A percentile compares a stretch with the other conserved stretches of the same genome.
These are phyloP conservation scores for Caenorhabditis zanzibari DNA, from an alignment of 2,888 invertebrate species.

Conservation along the genomic window DNA sequence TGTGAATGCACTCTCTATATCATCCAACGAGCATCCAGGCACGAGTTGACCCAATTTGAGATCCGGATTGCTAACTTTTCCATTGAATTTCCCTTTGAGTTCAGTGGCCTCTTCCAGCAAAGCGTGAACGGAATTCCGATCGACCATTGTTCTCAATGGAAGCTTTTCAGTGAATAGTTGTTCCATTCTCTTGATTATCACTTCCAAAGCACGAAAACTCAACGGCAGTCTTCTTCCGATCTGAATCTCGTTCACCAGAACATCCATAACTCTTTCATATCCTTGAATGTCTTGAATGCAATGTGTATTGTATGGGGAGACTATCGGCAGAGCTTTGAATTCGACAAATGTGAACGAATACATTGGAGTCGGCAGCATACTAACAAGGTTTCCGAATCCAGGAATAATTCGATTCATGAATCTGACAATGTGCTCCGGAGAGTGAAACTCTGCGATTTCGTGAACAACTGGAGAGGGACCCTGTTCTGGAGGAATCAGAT, in stretches of 20 bases:
- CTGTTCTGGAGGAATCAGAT: neutral
- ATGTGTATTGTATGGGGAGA: conserved; percentile 42
- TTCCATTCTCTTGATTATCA: conserved; percentile 22
- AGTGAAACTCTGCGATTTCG: neutral
- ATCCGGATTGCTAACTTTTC: conserved; percentile 15
- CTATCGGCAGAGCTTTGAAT: conserved; percentile 10
- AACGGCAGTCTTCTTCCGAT: conserved; percentile 33
- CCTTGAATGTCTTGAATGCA: conserved; percentile 37
- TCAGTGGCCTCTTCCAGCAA: conserved; percentile 24
- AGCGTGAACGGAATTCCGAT: conserved; percentile 14
- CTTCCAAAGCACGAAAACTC: conserved; percentile 12
- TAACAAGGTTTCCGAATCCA: neutral
- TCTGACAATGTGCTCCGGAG: neutral
- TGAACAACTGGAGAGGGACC: conserved; percentile 11
- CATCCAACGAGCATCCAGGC: neutral
- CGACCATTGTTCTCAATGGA: conserved; percentile 27
- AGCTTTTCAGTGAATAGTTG: conserved; percentile 4
- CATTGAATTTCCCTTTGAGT: conserved; percentile 30
- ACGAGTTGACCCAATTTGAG: neutral
- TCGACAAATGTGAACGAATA: neutral
- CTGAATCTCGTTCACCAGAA: conserved; percentile 24
- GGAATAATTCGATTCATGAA: conserved; percentile 6
- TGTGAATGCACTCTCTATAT: neutral
- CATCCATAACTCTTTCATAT: conserved; percentile 24
- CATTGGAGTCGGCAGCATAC: neutral